Evolutionary conservation across 2,113 vertebrate species (phyloP), one percentile per base, ranked within the genome.

Genomic region (Cryptomyrus ogoouensis): DNA sequence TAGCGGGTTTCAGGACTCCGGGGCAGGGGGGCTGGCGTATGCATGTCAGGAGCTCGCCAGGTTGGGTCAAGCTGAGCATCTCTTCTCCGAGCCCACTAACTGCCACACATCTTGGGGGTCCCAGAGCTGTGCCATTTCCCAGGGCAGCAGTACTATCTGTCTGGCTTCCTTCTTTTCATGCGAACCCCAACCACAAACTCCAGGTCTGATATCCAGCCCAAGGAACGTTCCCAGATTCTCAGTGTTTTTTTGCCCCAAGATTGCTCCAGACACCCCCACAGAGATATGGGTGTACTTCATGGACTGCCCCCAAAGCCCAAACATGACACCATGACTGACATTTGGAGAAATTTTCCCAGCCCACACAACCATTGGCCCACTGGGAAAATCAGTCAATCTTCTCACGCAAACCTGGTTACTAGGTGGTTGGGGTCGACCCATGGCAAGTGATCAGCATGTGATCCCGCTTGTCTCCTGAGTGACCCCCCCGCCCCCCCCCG

Each of bases 61-160:
- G 58, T 2, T 62, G 24, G 58, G 58, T n/a, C 58, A 2, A 7
- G 58, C 58, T n/a, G 58, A 24, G 58, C 24, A 24, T 62, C 24
- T 62, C 24, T 62, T 62, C 56, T 56, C 53, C 3, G 5, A 24
- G 21, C 21, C 5, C 53, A 21, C 53, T 24, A 58, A 24, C 21
- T 5, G 53, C 21, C 24, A 62, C 19, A 24, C 17, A 58, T 58
- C 53, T 24, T 90, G 92, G 91, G 89, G 91, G 92, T 89, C 89
- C 92, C 93, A 44, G 17, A 94, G 52, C 15, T 17, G 52, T 94
- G 93, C 95, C 52, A 5, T 94, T 95, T 93, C 91, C 92, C 15
- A 5, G 53, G 53, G 1, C 53, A 58, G 1, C 53, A 58, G 53
- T 58, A 58, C 53, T 58, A 5, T 24, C 21, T 24, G 53, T 7